Evolutionary conservation across 2,797 vertebrate genomes (phyloP).

Genomic region (Furcifer pardalis): DNA sequence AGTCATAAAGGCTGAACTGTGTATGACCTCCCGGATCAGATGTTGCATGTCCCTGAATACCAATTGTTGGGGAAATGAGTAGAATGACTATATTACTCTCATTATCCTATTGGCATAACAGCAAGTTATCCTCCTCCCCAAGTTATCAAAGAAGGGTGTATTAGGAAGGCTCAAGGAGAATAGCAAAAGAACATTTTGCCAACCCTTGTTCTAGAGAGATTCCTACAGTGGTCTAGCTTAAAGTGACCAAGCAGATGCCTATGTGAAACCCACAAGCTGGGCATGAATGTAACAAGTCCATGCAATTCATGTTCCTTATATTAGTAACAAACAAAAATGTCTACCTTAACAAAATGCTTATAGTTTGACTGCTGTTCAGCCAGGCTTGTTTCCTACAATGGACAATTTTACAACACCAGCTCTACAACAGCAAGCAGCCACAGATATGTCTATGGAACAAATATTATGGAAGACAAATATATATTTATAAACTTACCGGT

Average conservation of each 20-base stretch:
- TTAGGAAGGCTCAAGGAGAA: no score
- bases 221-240: no score
- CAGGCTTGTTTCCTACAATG: slow-evolving; percentile 25
- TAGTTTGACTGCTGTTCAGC: slow-evolving; percentile 8
- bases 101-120: background rate
- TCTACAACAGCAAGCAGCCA: slow-evolving; percentile 50
- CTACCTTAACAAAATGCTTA: background rate
- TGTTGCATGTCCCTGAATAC: background rate
- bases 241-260: no score
- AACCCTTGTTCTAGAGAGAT: no score
- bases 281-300: no score
- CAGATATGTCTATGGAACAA: slow-evolving; percentile 56
- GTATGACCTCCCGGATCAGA: background rate
- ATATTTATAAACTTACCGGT: slow-evolving; percentile 84
- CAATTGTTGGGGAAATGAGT: background rate
- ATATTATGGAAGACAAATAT: slow-evolving; percentile 64
- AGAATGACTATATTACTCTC: background rate
- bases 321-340: slow-evolving; percentile 11
- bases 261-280: no score
- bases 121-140: no score
- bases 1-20: background rate
- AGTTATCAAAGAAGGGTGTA: background rate
- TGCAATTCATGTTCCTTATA: background rate
- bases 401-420: slow-evolving; percentile 37
- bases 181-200: no score